Evolutionary conservation across 2,888 invertebrate species (phyloP).

Genomic region (Invenusta paracnida): DNA sequence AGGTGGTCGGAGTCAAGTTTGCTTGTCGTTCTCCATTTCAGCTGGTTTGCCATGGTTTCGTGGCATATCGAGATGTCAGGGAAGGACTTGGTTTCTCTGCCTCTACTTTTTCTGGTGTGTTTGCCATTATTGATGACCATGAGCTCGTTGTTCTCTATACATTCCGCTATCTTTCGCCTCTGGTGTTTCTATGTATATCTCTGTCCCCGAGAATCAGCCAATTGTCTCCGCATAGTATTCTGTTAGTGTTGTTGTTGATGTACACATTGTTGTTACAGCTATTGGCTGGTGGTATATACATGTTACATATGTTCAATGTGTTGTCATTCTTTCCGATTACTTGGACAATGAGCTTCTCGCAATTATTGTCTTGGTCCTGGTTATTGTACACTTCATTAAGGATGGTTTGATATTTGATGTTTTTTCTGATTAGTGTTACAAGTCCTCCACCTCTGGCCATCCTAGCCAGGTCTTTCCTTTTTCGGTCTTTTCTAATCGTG

Average conservation of each 20-base stretch:
- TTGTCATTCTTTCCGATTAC: background rate
- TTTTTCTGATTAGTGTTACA: background rate
- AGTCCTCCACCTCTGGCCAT: background rate
- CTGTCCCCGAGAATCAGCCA: background rate
- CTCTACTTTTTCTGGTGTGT: background rate
- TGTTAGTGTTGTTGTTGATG: no score
- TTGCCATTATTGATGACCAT: background rate
- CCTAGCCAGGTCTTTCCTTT: background rate
- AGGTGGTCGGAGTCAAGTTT: slow-evolving; percentile 6
- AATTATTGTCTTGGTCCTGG: background rate
- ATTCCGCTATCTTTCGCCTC: background rate
- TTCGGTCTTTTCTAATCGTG: slow-evolving; percentile 2
- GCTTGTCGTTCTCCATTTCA: background rate
- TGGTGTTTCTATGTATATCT: background rate
- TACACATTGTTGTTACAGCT: no score
- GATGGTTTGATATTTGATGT: background rate
- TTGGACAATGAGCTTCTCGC: background rate
- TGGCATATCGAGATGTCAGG: background rate
- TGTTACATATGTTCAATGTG: background rate
- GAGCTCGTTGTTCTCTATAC: background rate
- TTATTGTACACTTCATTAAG: background rate
- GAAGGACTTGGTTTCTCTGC: background rate
- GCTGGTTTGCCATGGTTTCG: background rate
- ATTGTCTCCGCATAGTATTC: background rate
- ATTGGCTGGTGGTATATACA: background rate